Base-by-base conservation (phyloP, 2,888 invertebrate species). In the Oxyscelio sp. region DNA sequence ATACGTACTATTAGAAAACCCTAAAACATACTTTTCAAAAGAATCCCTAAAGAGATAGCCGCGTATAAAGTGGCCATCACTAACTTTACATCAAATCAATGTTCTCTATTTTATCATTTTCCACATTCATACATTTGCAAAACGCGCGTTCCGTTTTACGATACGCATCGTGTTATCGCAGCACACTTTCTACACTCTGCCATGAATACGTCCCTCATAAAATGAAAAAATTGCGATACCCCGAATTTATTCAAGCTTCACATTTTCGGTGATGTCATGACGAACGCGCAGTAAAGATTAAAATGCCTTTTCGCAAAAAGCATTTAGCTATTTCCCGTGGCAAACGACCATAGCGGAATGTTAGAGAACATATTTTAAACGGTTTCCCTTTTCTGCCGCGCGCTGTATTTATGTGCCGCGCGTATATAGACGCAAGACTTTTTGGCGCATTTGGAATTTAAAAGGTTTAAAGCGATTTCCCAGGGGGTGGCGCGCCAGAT, bases 251-350 rank as follows among this genome's bases (percentile, higher is more conserved):
- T 81, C 81, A 45, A 63, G 73, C 66, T 74, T 68, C 78, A 79
- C 45, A 59, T 73, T 68, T 74, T 45, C 52, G 9, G 58, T 54
- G 70, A 82, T 85, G 78, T 66, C 80, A 84, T 70, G 73, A 65
- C 74, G 87, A 83, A 83, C 89, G 91, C 90, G 90, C 92, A 91
- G 93, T 92, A 92, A 92, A 93, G 93, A 94, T 93, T 94, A 93
- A 93, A 94, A 93, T 94, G 93, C 90, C 91, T 90, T 91, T 89
- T 91, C 92, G 94, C 94, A 94, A 94, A 94, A 93, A 94, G 94
- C 94, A 94, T 94, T 93, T 94, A 94, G 94, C 94, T 93, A 94
- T 94, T 94, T 92, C 92, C 92, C 92, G 92, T 93, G 92, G 93
- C 92, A 94, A 94, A 94, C 93, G 93, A 93, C 94, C 93, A 93